A percentile compares a stretch with the other conserved stretches of the same genome.
These are phyloP conservation scores for Xanthostigma xanthostigma DNA, from an alignment of 2,888 invertebrate species.

Conservation along the genomic window DNA sequence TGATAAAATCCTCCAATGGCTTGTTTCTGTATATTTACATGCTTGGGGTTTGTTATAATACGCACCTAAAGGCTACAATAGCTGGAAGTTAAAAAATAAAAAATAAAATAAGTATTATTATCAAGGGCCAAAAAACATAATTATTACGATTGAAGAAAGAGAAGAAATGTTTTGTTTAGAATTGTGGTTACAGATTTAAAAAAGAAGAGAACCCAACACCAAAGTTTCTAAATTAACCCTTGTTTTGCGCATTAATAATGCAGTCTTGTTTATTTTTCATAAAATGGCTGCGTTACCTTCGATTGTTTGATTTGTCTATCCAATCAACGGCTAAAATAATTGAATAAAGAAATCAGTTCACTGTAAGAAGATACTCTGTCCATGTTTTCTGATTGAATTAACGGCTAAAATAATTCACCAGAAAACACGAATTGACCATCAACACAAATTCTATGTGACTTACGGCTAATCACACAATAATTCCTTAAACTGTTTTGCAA, in stretches of 20 bases:
- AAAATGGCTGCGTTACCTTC: background rate
- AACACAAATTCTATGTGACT: too few relatives aligned
- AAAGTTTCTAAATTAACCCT: background rate
- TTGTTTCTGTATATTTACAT: background rate
- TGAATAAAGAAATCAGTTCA: background rate
- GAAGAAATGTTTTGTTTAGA: background rate
- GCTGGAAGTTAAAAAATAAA: too few relatives aligned
- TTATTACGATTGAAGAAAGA: background rate
- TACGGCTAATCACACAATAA: too few relatives aligned
- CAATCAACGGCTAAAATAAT: background rate
- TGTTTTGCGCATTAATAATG: constrained; percentile 1
- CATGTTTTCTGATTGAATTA: too few relatives aligned
- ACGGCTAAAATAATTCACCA: too few relatives aligned
- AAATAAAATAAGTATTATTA: too few relatives aligned
- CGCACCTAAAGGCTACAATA: too few relatives aligned
- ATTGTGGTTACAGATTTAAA: background rate
- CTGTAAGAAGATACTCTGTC: background rate
- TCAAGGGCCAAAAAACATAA: too few relatives aligned
- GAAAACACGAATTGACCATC: too few relatives aligned
- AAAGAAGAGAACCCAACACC: constrained; percentile 1
- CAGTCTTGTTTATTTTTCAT: background rate
- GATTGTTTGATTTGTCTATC: too few relatives aligned
- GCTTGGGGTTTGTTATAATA: too few relatives aligned
- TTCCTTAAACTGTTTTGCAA: too few relatives aligned
- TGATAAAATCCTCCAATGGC: constrained; percentile 1